phyloP scores from a whole-genome alignment of 2,113 vertebrate species.

The Gulo gulo region DNA sequence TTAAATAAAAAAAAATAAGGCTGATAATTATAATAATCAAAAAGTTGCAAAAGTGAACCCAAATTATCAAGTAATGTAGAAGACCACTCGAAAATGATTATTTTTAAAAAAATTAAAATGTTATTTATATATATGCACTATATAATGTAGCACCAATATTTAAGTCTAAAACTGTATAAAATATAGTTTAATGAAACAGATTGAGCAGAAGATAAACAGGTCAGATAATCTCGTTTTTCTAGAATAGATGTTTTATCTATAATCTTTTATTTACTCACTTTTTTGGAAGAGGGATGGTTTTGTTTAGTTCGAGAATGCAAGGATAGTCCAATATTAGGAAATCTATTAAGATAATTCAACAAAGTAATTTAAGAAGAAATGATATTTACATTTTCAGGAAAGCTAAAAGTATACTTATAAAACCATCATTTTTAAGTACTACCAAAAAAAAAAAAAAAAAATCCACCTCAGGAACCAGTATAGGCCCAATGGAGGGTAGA shows the following conservation, averaged over 20 bases:
- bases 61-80: background rate
- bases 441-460: background rate
- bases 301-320: background rate
- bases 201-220: too few species aligned
- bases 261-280: background rate
- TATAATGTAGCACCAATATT: background rate
- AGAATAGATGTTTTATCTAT: background rate
- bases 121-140: background rate
- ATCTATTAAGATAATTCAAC: background rate
- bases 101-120: background rate
- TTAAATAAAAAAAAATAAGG: background rate
- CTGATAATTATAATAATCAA: background rate
- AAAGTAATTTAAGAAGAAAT: background rate
- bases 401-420: background rate
- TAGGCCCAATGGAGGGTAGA: background rate
- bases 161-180: background rate
- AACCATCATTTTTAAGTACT: background rate
- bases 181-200: background rate
- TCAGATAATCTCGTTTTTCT: background rate
- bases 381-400: background rate
- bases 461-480: background rate
- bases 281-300: background rate
- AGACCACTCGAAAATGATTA: background rate
- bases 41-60: background rate
- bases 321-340: background rate